phyloP scores from a whole-genome alignment of 2,888 invertebrate genomes.

The Andricus quercusramuli region DNA sequence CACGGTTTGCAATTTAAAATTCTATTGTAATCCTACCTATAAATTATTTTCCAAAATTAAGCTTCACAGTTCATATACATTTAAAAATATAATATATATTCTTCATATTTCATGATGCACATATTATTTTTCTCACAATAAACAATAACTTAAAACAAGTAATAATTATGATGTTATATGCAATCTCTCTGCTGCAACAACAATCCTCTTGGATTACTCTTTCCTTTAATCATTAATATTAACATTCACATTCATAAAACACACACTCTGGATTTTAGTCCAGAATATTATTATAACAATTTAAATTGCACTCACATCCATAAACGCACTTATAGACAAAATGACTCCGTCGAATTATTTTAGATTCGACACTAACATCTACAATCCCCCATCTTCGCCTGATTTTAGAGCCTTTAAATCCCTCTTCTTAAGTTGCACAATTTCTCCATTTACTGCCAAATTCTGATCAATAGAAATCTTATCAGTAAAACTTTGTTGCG shows the following conservation, averaged over 20 bases:
- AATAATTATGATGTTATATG: no score
- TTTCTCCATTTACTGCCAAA: slow-evolving; percentile 55
- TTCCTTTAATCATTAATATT: neutral
- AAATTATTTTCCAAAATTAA: neutral
- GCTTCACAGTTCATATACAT: neutral
- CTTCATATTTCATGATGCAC: neutral
- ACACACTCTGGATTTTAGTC: neutral
- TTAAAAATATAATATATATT: neutral
- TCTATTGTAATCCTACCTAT: no score
- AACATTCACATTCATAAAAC: neutral
- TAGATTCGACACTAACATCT: neutral
- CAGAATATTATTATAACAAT: neutral
- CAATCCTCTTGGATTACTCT: no score
- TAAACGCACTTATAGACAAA: neutral
- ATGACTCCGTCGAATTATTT: neutral
- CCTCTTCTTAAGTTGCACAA: slow-evolving; percentile 66
- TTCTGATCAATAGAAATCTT: slow-evolving; percentile 58
- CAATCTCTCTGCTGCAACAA: no score
- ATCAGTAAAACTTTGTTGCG: slow-evolving; percentile 64
- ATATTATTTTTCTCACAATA: neutral
- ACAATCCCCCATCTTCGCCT: slow-evolving; percentile 52
- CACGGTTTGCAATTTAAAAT: no score
- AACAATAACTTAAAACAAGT: neutral
- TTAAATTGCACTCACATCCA: neutral
- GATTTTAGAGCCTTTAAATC: slow-evolving; percentile 67